phyloP scores from a whole-genome alignment of 1,140 invertebrate species.

The Pachypsylla venusta region DNA sequence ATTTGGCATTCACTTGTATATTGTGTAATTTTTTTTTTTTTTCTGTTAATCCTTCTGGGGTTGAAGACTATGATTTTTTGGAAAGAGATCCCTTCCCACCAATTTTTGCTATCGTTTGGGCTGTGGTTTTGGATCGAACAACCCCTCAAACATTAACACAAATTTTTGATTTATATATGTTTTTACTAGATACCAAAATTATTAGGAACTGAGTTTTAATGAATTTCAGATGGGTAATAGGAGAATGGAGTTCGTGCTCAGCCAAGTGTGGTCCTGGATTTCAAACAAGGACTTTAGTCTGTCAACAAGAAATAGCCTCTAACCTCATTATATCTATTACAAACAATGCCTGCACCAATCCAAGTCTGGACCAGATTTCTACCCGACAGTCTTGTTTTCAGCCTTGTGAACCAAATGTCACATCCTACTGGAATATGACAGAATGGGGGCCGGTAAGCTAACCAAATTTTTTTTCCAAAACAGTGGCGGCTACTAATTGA shows the following conservation, averaged over 20 bases:
- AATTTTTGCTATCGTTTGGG: too few relatives aligned
- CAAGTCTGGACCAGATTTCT: not conserved
- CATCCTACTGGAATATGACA: constrained; percentile 17
- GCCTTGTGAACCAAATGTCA: constrained; percentile 5
- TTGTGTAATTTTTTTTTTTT: too few relatives aligned
- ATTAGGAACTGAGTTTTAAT: too few relatives aligned
- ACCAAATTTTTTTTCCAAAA: too few relatives aligned
- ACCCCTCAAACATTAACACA: too few relatives aligned
- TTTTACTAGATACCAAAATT: too few relatives aligned
- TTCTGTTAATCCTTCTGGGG: too few relatives aligned
- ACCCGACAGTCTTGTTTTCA: constrained; percentile 14
- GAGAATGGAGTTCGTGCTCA: constrained; percentile 22
- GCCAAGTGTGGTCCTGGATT: constrained; percentile 22
- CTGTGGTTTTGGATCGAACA: too few relatives aligned
- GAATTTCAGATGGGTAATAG: constrained; percentile 23
- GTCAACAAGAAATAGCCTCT: constrained; percentile 28
- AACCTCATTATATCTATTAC: constrained; percentile 30
- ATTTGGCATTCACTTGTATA: too few relatives aligned
- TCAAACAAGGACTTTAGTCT: constrained; percentile 20
- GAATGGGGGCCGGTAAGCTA: constrained; percentile 20
- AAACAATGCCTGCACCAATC: constrained; percentile 26
- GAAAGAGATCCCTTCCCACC: too few relatives aligned
- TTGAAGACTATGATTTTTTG: too few relatives aligned
- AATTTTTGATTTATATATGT: not conserved
- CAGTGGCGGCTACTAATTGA: too few relatives aligned